Percentiles rank a stretch among this genome's conserved stretches.
These are phyloP conservation scores for Aythya baeri DNA, from an alignment of 2,113 vertebrate species.

Conservation along the genomic window DNA sequence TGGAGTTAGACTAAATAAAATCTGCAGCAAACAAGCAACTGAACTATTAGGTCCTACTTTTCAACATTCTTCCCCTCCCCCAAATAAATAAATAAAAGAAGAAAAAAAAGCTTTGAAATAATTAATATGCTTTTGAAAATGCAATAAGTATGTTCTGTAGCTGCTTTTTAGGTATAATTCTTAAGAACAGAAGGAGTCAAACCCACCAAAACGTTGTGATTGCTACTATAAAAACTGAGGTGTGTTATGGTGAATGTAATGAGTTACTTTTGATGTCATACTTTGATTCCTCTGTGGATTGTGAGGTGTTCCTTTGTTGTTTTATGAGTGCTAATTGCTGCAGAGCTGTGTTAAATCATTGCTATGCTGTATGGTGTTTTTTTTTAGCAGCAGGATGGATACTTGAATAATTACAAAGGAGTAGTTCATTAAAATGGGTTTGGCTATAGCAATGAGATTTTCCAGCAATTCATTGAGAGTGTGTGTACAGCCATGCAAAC, in stretches of 20 bases:
- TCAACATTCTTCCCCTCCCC: background rate
- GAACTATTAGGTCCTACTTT: background rate
- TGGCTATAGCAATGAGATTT: constrained; percentile 5
- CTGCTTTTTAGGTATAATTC: background rate
- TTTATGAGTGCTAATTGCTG: constrained; percentile 46
- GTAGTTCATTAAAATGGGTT: constrained; percentile 8
- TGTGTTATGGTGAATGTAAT: background rate
- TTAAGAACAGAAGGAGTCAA: background rate
- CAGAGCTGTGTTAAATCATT: background rate
- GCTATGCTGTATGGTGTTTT: constrained; percentile 15
- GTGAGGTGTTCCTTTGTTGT: constrained; percentile 40
- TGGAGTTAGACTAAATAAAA: background rate
- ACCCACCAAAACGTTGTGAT: background rate
- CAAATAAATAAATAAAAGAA: background rate
- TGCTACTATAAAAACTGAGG: background rate
- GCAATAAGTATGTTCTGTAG: background rate
- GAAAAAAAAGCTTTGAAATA: background rate
- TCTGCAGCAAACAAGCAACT: background rate
- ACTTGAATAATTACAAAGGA: constrained; percentile 35
- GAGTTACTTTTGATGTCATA: constrained; percentile 39
- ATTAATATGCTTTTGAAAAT: background rate
- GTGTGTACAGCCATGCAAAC: background rate
- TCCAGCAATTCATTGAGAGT: background rate
- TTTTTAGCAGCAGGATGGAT: constrained; percentile 28
- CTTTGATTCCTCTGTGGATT: constrained; percentile 33